A percentile compares a stretch with the other conserved stretches of the same genome.
phyloP scores from a whole-genome alignment of 1,140 invertebrate genomes.

The Oryzaephilus surinamensis region DNA sequence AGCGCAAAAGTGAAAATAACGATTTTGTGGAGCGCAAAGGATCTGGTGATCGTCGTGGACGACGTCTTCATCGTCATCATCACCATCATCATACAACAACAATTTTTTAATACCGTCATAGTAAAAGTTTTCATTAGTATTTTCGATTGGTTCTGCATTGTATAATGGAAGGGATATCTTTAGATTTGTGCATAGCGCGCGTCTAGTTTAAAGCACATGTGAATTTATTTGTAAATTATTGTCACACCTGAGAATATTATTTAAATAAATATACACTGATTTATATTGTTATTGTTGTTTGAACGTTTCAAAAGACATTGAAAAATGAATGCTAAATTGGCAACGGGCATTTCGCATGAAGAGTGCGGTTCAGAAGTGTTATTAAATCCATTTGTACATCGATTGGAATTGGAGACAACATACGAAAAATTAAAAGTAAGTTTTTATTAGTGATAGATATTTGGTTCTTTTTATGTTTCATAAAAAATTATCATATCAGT shows the following conservation, averaged over 20 bases:
- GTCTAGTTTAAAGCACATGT: slow-evolving; percentile 13
- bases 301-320: slow-evolving; percentile 1
- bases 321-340: slow-evolving; percentile 26
- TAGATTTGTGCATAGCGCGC: slow-evolving; percentile 15
- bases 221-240: too few species aligned
- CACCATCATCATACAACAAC: too few species aligned
- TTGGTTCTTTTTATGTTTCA: too few species aligned
- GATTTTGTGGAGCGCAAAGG: slow-evolving; percentile 6
- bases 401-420: slow-evolving; percentile 67
- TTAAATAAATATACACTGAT: background rate
- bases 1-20: slow-evolving; percentile 22
- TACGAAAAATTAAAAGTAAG: slow-evolving; percentile 79
- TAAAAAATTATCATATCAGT: too few species aligned
- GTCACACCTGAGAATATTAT: too few species aligned
- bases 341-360: slow-evolving; percentile 24
- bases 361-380: slow-evolving; percentile 40
- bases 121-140: slow-evolving; percentile 2
- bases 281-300: background rate
- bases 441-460: too few species aligned
- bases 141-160: slow-evolving; percentile 15
- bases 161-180: slow-evolving; percentile 15
- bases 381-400: slow-evolving; percentile 76
- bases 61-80: too few species aligned
- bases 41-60: too few species aligned
- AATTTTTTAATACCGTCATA: too few species aligned